Percentiles rank a stretch among this genome's conserved stretches.
phyloP scores from a whole-genome alignment of 1,140 invertebrate genomes.

The Mylabris phalerata region DNA sequence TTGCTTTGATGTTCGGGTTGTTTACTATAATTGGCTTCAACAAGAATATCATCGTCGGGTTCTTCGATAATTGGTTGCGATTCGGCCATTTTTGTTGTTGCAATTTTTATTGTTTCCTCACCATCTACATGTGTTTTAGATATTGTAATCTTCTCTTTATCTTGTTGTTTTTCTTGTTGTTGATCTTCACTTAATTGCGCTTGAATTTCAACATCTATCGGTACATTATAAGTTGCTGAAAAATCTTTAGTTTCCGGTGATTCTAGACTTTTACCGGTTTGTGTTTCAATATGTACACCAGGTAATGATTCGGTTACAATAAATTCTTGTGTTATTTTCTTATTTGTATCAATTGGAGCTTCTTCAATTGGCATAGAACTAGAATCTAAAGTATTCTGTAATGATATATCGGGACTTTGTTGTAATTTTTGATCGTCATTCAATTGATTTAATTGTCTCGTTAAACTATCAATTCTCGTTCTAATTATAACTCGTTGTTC shows the following conservation, averaged over 20 bases:
- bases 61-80: conserved; percentile 45
- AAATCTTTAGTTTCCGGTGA: conserved; percentile 42
- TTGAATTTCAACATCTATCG: conserved; percentile 53
- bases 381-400: conserved; percentile 54
- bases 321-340: conserved; percentile 24
- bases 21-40: conserved; percentile 67
- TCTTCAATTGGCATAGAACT: conserved; percentile 56
- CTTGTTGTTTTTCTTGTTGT: conserved; percentile 18
- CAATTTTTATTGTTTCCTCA: conserved; percentile 71
- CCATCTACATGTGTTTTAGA: conserved; percentile 58
- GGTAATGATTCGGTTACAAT: conserved; percentile 23
- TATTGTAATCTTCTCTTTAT: conserved; percentile 63
- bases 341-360: conserved; percentile 25
- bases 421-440: conserved; percentile 23
- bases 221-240: conserved; percentile 46
- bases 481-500: conserved; percentile 51
- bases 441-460: conserved; percentile 38
- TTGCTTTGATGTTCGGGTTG: conserved; percentile 41
- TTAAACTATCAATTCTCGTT: conserved; percentile 49
- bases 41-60: conserved; percentile 53
- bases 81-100: conserved; percentile 53
- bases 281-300: conserved; percentile 45
- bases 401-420: conserved; percentile 35
- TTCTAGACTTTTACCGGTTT: conserved; percentile 51
- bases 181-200: conserved; percentile 42